Evolutionary conservation across 1,140 invertebrate genomes (phyloP), one percentile per base, ranked within the genome.

Genomic region (Heterodera carotae): DNA sequence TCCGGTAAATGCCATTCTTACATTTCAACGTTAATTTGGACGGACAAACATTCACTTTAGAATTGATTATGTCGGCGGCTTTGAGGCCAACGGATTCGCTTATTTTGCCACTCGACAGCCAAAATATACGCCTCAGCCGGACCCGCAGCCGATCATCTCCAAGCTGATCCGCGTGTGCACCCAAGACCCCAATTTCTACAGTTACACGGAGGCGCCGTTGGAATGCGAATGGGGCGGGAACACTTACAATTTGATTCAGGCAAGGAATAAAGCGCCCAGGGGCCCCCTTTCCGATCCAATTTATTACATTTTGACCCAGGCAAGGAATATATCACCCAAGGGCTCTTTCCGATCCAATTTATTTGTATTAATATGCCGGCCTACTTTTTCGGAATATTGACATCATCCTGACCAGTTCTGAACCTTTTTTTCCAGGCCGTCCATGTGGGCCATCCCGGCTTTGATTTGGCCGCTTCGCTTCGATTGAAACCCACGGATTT

Each of bases 51-150:
- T 69, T 29, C 29, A 6, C 48, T 84, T 77, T 39, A 73, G 75
- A 60, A 88, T 86, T 43, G 85, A 86, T 62, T 86, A 86, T 72
- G 76, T 88, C 29, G 80, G 80, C 27, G 86, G 86, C 43, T 86
- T 87, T 70, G 82, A 86, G 71, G 66, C 77, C n/a, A 82, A 80
- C 33, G 81, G 77, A 18, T 86, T 85, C 70, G 84, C 83, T 25
- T 86, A 86, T 69, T 86, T 86, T 71, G 86, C 84, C n/a, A 86
- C 85, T 5, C 67, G 85, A 22, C 85, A 86, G 59, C 84, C 85
- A 0, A 85, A 87, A 76, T 82, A 83, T 33, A 76, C 76, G 4
- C 62, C 69, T 2, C 66, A 79, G 31, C 62, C 53, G 76, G 74
- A 76, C 72, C 29, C 29, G 10, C 74, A 83, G 72, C 76, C 83